Base-by-base conservation (phyloP, 2,113 vertebrate genomes). In the Puntigrus tetrazona region DNA sequence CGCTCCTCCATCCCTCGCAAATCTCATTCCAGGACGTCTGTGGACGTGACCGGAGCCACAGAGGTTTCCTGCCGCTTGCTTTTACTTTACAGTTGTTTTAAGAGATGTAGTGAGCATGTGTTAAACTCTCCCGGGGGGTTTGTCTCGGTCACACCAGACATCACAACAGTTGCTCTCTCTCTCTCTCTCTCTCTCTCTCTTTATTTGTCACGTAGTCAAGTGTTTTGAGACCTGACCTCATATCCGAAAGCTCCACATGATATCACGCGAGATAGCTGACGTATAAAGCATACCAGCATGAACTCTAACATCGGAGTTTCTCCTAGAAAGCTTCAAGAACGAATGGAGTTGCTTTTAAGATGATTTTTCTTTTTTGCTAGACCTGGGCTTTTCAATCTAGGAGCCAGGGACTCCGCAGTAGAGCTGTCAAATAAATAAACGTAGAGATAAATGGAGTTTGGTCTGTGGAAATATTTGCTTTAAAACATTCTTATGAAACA, bases 151-250 rank as follows among this genome's bases (percentile, higher is more conserved):
- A 27, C 65, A 85, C 85, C 78, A 89, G 90, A 93, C 87, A 83
- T 93, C 92, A 90, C 89, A 86, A 2, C n/a, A 85, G 81, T 82
- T 88, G 91, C 20, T 65, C 36, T 82, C 38, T 22, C 77, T 81
- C 36, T 3, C 22, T 36, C 31, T 85, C 34, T 45, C 59, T 72
- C 38, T 45, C 59, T 11, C 69, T 73, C 41, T 73, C 59, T 34
- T 31, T 82, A 52, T 9, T 25, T 55, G 20, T 34, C 72, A 84
- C 14, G 29, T 43, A 45, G 25, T 38, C 63, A 1, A 57, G 75
- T 22, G 5, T 25, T 36, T 13, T 5, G 31, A 38, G 50, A 78
- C 10, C 75, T 38, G 31, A 78, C 75, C 50, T 77, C 50, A 36
- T 22, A 10, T 14, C 29, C 5, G 4, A 55, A 47, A 76, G 16